Base-by-base conservation (phyloP, 92 coral and sea anemone genomes). In the Palythoa caribaeorum region DNA sequence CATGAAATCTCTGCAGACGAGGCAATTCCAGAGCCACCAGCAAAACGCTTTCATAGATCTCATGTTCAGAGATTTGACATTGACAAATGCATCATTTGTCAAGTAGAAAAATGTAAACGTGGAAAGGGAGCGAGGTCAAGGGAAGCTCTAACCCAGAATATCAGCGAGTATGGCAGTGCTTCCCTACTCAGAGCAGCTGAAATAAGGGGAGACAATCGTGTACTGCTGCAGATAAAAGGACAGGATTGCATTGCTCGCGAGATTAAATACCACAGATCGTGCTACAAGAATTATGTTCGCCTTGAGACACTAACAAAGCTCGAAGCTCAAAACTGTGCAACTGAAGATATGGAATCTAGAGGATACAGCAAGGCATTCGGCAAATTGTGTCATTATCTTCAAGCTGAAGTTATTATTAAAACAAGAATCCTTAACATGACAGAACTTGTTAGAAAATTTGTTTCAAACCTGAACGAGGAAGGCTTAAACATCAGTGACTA, bases 231-330 rank as follows among this genome's bases (percentile, higher is more conserved):
- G 38, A 90, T 90, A 55, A 50, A 83, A 59, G 85, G 85, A 2
- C 88, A 77, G 7, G 80, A 87, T 71, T 86, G 90, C 28, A 91
- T 91, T 48, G 94, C 94, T 35, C 71, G 87, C 60, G 94, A 91
- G 66, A 71, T 91, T 38, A 91, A 91, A 63, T 83, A 91, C 51
- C 93, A 87, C 78, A 44, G 81, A 39, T 85, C 89, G 19, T 90
- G 92, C 50, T 88, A 88, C 52, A 88, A 80, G 39, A 39, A 80
- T 39, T 88, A 80, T 80, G 92, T 83, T 39, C 88, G 77, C 73
- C 84, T 69, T 37, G 71, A 60, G 69, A 59, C 77, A 16, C 84
- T 89, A 52, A 71, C 68, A 44, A 76, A 73, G 76, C 35, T 85
- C 37, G 89, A 85, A 62, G 92, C 78, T 72, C 17, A 39, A 52